Percentiles rank a stretch among this genome's conserved stretches.
These are phyloP conservation scores for Aelia acuminata DNA, from an alignment of 2,888 invertebrate species.

Conservation along the genomic window DNA sequence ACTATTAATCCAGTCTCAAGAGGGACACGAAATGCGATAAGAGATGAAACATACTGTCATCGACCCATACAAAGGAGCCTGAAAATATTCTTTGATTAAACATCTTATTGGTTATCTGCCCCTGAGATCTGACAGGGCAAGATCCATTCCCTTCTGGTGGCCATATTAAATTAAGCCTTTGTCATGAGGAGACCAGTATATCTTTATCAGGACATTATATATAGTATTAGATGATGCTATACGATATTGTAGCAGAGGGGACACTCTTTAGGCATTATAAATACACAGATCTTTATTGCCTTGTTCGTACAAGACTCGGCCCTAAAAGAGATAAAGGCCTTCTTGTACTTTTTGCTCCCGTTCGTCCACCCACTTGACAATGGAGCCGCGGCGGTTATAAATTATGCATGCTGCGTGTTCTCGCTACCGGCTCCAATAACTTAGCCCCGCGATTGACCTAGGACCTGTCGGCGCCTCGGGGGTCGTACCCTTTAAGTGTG, in stretches of 20 bases:
- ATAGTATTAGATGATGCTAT: conserved; percentile 51
- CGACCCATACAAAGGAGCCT: conserved; percentile 22
- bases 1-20: background rate
- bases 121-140: conserved; percentile 12
- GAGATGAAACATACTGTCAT: conserved; percentile 30
- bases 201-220: conserved; percentile 53
- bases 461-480: conserved; percentile 40
- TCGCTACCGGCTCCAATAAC: conserved; percentile 47
- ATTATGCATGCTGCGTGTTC: conserved; percentile 50
- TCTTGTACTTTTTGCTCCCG: conserved; percentile 37
- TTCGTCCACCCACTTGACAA: conserved; percentile 48
- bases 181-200: conserved; percentile 34
- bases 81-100: conserved; percentile 24
- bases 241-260: conserved; percentile 44
- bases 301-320: conserved; percentile 38
- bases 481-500: conserved; percentile 12
- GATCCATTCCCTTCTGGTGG: conserved; percentile 13
- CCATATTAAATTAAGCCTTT: conserved; percentile 45
- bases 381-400: conserved; percentile 6
- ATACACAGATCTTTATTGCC: conserved; percentile 56
- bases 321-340: conserved; percentile 40
- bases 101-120: conserved; percentile 14
- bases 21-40: background rate
- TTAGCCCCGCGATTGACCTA: conserved; percentile 39
- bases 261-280: conserved; percentile 45